Evolutionary conservation across 2,113 vertebrate genomes (phyloP).

Genomic region (Pampusana beccarii): DNA sequence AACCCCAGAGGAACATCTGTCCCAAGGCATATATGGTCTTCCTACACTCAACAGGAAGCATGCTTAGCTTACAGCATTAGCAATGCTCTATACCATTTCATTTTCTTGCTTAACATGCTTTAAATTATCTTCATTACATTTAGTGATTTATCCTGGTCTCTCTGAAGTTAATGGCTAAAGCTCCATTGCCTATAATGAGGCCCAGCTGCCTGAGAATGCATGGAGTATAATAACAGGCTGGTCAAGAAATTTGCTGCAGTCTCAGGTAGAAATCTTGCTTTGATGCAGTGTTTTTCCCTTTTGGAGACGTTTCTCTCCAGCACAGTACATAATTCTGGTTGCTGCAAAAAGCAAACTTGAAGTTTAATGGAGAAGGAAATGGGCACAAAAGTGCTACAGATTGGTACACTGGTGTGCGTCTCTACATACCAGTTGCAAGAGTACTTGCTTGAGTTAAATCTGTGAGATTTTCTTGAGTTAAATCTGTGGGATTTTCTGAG

Average conservation of each 20-base stretch:
- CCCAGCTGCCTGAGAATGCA: not conserved
- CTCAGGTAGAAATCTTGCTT: constrained; percentile 10
- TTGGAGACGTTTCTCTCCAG: not conserved
- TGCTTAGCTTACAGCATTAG: not conserved
- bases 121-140: not conserved
- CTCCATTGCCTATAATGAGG: not conserved
- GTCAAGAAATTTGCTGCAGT: not conserved
- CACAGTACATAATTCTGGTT: not conserved
- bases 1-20: not conserved
- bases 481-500: not conserved
- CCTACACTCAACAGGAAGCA: not conserved
- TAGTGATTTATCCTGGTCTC: constrained; percentile 1
- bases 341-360: not conserved
- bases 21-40: not conserved
- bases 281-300: not conserved
- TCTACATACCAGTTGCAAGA: not conserved
- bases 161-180: constrained; percentile 39
- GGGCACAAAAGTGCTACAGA: not conserved
- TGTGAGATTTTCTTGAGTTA: not conserved
- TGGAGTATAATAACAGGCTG: not conserved
- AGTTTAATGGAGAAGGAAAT: not conserved
- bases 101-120: constrained; percentile 18
- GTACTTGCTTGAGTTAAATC: not conserved
- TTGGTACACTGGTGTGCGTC: not conserved
- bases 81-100: not conserved